Base-by-base conservation (phyloP, 2,888 invertebrate genomes). In the Octonoba sinensis region DNA sequence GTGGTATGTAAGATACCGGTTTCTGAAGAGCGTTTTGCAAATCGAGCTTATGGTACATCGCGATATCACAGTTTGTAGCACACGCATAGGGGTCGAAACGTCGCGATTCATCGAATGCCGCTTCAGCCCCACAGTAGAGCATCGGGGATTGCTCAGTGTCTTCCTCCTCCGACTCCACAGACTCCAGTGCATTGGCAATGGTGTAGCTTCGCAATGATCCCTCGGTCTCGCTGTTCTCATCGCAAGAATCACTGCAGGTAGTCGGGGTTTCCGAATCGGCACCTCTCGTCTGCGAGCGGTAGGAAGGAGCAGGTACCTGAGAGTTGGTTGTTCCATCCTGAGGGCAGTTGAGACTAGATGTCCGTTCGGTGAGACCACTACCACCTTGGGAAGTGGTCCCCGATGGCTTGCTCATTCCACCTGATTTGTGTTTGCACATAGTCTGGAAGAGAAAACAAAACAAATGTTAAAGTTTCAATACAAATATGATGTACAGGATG, bases 381-480 rank as follows among this genome's bases (percentile, higher is more conserved):
- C 73, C 67, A 60, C 70, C 66, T 54, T 78, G 76, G 44, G 73
- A 64, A 20, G 57, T 64, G 22, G 75, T 49, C 56, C 75, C 69
- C 4, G 83, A 81, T 59, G 81, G 76, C 59, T 77, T 75, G 54
- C 57, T 81, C 83, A 83, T 83, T 59, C 83, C 83, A 81, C 83
- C 83, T 75, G 83, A 83, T 81, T 83, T 83, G 75, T 83, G 83
- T 69, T 83, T 83, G 76, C 83, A 83, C 83, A 83, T 83, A 79
- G 73, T 79, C 83, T 83, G 18, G 54, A 64, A 54, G 8, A 27
- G 62, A 46, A 60, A 0, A 22, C 1, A 59, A 24, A 22, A 59
- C 8, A n/a, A n/a, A 22, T 0, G 3, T 24, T 12, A 20, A 59
- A 59, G 11, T 59, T 59, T 59, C 6, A 36, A n/a, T n/a, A n/a